Evolutionary conservation across 2,888 invertebrate genomes (phyloP).

Genomic region (Brenthis ino): DNA sequence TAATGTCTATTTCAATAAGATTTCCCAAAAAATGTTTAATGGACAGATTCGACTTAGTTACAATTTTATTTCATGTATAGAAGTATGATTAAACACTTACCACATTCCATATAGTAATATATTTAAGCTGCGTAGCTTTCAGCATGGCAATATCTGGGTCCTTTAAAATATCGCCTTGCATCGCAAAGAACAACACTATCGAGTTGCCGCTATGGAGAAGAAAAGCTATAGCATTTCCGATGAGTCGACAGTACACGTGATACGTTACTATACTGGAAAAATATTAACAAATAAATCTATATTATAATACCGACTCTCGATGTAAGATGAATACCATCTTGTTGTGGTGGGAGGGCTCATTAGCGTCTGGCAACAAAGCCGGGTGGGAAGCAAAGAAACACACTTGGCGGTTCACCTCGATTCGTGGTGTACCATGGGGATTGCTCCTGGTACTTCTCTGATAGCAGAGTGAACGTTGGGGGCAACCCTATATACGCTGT

Average conservation of each 20-base stretch:
- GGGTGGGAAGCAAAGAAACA: too few species aligned
- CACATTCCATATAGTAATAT: constrained; percentile 60
- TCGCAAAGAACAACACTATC: constrained; percentile 36
- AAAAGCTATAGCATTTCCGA: constrained; percentile 48
- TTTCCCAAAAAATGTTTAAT: too few species aligned
- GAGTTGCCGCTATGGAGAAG: constrained; percentile 48
- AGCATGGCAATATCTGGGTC: constrained; percentile 49
- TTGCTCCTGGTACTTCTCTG: too few species aligned
- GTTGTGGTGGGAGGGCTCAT: too few species aligned
- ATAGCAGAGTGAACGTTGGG: too few species aligned
- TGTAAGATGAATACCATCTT: too few species aligned
- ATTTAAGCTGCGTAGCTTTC: constrained; percentile 47
- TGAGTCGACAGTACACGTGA: constrained; percentile 46
- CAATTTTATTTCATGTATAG: background rate
- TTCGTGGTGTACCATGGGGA: too few species aligned
- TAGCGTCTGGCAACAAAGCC: background rate
- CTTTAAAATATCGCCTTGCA: constrained; percentile 42
- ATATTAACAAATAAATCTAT: background rate
- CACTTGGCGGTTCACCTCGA: too few species aligned
- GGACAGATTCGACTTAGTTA: too few species aligned
- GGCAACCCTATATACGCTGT: too few species aligned
- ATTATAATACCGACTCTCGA: too few species aligned
- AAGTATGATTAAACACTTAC: constrained; percentile 45
- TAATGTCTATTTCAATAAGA: too few species aligned
- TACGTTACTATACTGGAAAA: constrained; percentile 41